Conservation (phyloP, 2,888 invertebrate species). For the Leptura quadrifasciata region DNA sequence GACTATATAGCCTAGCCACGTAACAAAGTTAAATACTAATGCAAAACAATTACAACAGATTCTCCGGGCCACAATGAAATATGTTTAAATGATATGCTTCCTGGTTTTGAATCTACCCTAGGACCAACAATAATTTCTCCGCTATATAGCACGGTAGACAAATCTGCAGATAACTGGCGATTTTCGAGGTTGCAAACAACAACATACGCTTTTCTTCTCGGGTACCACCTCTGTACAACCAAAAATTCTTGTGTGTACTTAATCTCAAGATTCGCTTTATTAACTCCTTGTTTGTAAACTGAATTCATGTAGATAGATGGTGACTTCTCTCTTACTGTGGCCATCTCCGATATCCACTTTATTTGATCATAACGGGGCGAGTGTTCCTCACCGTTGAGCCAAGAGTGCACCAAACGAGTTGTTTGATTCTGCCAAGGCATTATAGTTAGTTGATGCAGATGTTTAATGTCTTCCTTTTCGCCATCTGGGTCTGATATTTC, state of each 20-base stretch:
- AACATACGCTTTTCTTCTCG: conserved; percentile 85
- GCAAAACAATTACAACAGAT: conserved; percentile 79
- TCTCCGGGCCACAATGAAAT: conserved; percentile 78
- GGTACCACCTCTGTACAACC: conserved; percentile 86
- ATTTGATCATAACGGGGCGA: conserved; percentile 76
- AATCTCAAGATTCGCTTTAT: conserved; percentile 81
- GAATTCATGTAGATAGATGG: conserved; percentile 85
- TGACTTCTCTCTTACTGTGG: conserved; percentile 77
- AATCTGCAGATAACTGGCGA: conserved; percentile 79
- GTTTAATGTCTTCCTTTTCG: conserved; percentile 78
- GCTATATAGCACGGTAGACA: conserved; percentile 86
- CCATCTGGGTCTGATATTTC: conserved; percentile 77
- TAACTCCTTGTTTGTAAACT: conserved; percentile 80
- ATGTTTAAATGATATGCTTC: conserved; percentile 76
- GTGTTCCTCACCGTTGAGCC: conserved; percentile 79
- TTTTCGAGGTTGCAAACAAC: conserved; percentile 84
- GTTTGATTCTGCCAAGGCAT: conserved; percentile 80
- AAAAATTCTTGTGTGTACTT: conserved; percentile 80
- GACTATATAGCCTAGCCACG: too few species aligned
- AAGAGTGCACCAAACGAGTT: conserved; percentile 77
- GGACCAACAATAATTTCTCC: conserved; percentile 79
- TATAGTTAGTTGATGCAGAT: conserved; percentile 81
- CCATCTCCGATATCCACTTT: conserved; percentile 78
- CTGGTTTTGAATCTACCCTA: conserved; percentile 68
- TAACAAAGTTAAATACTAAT: conserved; percentile 69